These are phyloP conservation scores for Galeopsomyia nigrocyanea DNA, from an alignment of 2,888 invertebrate genomes.

Conservation along the genomic window DNA sequence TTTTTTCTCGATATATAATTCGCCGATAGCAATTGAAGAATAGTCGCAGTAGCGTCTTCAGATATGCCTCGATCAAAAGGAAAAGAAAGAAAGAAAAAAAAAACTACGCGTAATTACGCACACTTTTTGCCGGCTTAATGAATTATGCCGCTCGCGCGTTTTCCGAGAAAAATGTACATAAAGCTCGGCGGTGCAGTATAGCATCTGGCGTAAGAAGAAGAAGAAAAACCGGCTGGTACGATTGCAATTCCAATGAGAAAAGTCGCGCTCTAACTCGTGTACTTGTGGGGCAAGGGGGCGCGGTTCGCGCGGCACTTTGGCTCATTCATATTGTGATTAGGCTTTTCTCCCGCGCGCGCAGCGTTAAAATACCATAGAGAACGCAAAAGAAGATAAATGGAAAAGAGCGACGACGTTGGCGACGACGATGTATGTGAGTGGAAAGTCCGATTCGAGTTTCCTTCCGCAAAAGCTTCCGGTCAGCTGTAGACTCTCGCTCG, in stretches of 20 bases:
- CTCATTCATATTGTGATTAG: conserved; percentile 67
- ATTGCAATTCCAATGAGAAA: conserved; percentile 66
- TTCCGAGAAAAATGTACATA: conserved; percentile 58
- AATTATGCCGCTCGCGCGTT: conserved; percentile 51
- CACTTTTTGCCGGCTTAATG: conserved; percentile 52
- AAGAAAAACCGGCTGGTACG: conserved; percentile 59
- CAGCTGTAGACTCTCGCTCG: conserved; percentile 7
- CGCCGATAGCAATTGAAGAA: background rate
- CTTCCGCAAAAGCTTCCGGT: conserved; percentile 5
- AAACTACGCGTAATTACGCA: conserved; percentile 38
- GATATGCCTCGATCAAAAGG: conserved; percentile 12
- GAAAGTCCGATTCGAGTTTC: background rate
- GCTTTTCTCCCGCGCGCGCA: conserved; percentile 52
- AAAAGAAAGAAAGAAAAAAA: conserved; percentile 15
- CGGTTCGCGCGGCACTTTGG: conserved; percentile 56
- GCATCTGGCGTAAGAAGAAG: too few relatives aligned
- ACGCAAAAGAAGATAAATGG: background rate
- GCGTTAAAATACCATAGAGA: conserved; percentile 1
- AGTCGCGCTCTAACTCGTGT: conserved; percentile 30
- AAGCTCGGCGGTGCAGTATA: conserved; percentile 52
- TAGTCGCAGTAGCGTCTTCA: background rate
- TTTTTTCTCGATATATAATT: background rate
- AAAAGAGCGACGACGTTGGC: background rate
- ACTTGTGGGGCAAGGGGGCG: conserved; percentile 42
- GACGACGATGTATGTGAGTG: background rate